Evolutionary conservation across 2,113 vertebrate genomes (phyloP).

Genomic region (Lamprotornis superbus): DNA sequence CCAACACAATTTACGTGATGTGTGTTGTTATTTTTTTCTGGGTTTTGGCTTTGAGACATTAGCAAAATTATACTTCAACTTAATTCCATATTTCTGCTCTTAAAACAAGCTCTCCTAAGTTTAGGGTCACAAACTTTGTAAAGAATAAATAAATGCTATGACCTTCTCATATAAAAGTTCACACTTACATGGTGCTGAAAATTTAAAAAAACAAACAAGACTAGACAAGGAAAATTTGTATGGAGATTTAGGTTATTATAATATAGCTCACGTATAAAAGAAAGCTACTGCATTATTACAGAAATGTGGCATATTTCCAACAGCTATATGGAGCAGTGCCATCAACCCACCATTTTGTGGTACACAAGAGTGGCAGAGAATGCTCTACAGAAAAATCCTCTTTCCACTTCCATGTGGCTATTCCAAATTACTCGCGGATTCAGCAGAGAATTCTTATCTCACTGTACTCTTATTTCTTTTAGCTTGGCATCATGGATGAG

Average conservation of each 20-base stretch:
- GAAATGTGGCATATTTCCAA: background rate
- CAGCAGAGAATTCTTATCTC: background rate
- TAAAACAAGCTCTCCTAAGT: background rate
- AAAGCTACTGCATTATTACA: background rate
- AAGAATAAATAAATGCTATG: constrained; percentile 7
- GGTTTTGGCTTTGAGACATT: background rate
- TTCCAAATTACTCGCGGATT: background rate
- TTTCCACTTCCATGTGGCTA: background rate
- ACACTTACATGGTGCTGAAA: background rate
- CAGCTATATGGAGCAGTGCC: background rate
- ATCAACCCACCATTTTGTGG: background rate
- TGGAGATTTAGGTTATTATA: background rate
- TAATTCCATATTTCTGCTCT: background rate
- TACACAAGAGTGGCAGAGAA: background rate
- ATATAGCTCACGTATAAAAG: background rate
- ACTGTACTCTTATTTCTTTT: background rate
- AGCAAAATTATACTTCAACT: background rate
- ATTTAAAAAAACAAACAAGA: background rate
- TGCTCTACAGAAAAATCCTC: background rate
- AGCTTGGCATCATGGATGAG: background rate
- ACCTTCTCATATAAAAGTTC: background rate
- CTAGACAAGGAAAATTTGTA: background rate
- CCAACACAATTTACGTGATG: background rate
- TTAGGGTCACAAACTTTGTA: background rate
- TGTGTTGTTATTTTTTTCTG: background rate